These are phyloP conservation scores for Andrena haemorrhoa DNA, from an alignment of 2,888 invertebrate genomes.

Conservation along the genomic window DNA sequence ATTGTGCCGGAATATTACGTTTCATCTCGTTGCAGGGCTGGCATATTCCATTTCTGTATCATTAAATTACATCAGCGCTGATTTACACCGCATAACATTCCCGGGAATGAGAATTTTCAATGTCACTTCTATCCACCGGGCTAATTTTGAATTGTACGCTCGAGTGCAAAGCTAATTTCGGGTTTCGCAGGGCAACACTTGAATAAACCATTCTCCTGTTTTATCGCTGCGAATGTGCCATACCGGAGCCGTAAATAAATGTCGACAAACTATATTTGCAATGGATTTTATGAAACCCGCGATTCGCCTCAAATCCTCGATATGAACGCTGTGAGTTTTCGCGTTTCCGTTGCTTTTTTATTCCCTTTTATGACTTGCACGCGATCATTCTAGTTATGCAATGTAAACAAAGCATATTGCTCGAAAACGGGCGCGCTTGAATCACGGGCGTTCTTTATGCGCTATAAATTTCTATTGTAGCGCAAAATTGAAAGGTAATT, in stretches of 20 bases:
- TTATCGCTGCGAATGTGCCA: not conserved
- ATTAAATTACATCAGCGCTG: not conserved
- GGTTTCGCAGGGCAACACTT: not conserved
- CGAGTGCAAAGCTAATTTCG: not conserved
- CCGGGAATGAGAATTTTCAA: constrained; percentile 17
- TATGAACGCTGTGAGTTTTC: not conserved
- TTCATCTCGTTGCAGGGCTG: not conserved
- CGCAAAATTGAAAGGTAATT: not conserved
- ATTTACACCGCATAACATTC: constrained; percentile 5
- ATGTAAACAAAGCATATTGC: not conserved
- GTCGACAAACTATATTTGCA: not conserved
- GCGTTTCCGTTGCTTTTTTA: not conserved
- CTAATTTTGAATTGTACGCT: constrained; percentile 22
- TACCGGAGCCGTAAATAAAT: not conserved
- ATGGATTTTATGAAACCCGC: not conserved
- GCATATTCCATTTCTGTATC: constrained; percentile 1
- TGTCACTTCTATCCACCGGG: not conserved
- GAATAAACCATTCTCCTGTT: not conserved
- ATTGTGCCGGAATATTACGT: not conserved
- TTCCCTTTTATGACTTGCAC: not conserved
- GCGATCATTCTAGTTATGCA: not conserved
- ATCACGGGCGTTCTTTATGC: not conserved
- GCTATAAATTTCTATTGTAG: not conserved
- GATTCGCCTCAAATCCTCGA: not conserved
- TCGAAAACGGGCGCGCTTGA: not conserved